Base-by-base conservation (phyloP, 2,888 invertebrate genomes). In the Pilophorus perplexus region DNA sequence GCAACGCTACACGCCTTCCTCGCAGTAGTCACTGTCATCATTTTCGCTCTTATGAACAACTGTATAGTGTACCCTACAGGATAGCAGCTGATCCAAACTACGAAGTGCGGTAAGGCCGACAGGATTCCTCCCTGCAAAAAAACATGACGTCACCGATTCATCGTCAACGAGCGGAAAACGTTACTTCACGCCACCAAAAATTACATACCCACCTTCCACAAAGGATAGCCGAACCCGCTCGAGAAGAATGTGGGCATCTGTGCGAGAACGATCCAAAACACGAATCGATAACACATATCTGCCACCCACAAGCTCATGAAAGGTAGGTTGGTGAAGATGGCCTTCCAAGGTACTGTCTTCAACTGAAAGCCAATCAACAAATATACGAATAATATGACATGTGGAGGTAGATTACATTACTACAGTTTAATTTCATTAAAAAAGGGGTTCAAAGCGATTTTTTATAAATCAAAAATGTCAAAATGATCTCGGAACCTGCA, bases 321-420 rank as follows among this genome's bases (percentile, higher is more conserved):
- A 6, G 48, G 64, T 2, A 38, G 10, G 18, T 64, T 64, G 6
- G 22, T 50, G 14, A 64, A 16, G 20, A 64, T 50, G 25, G 33
- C 38, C 25, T 37, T 64, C 64, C 64, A 64, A 2, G 64, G 64
- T 4, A 64, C 16, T n/a, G n/a, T n/a, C n/a, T n/a, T n/a, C n/a
- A n/a, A n/a, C n/a, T n/a, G n/a, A n/a, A n/a, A n/a, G n/a, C n/a
- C n/a, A n/a, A n/a, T n/a, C n/a, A n/a, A n/a, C n/a, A n/a, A n/a
- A n/a, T n/a, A n/a, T n/a, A n/a, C n/a, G n/a, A n/a, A n/a, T n/a
- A n/a, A n/a, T n/a, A n/a, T n/a, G n/a, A n/a, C n/a, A n/a, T n/a
- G n/a, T n/a, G n/a, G n/a, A n/a, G n/a, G n/a, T n/a, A n/a, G n/a
- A n/a, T n/a, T n/a, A n/a, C n/a, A n/a, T n/a, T n/a, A n/a, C n/a